These are phyloP conservation scores for Limnephilus auricula DNA, from an alignment of 2,888 invertebrate species.

Conservation along the genomic window DNA sequence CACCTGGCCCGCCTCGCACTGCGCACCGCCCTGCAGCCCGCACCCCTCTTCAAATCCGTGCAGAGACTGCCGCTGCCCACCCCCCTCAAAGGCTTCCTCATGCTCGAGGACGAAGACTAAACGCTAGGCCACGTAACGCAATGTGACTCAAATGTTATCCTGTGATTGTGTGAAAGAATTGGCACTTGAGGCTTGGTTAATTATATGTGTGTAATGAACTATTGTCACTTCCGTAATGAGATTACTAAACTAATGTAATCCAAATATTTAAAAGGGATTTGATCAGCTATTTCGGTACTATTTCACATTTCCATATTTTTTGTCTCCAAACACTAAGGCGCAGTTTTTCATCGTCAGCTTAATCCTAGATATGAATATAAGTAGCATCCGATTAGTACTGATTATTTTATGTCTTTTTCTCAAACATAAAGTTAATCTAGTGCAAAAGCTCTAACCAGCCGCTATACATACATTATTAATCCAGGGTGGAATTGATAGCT, in stretches of 20 bases:
- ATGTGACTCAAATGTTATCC: slow-evolving; percentile 26
- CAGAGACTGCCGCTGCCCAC: slow-evolving; percentile 77
- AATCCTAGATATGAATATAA: neutral
- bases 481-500: neutral
- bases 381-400: neutral
- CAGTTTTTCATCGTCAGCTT: neutral
- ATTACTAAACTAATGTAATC: neutral
- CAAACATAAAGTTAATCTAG: neutral
- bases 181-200: slow-evolving; percentile 15
- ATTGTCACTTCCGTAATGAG: neutral
- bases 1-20: slow-evolving; percentile 62
- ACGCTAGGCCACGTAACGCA: neutral
- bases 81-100: slow-evolving; percentile 77
- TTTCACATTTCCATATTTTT: neutral
- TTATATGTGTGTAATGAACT: neutral
- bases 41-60: slow-evolving; percentile 60
- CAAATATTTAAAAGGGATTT: neutral
- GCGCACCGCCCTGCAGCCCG: slow-evolving; percentile 54
- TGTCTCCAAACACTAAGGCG: neutral
- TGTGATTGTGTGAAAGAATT: slow-evolving; percentile 36
- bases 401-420: neutral
- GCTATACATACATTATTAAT: neutral
- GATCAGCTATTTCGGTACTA: neutral
- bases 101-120: slow-evolving; percentile 76
- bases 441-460: no score